Percentiles rank a stretch among this genome's conserved stretches.
These are phyloP conservation scores for Perdita meconis DNA, from an alignment of 2,888 invertebrate genomes.

Conservation along the genomic window DNA sequence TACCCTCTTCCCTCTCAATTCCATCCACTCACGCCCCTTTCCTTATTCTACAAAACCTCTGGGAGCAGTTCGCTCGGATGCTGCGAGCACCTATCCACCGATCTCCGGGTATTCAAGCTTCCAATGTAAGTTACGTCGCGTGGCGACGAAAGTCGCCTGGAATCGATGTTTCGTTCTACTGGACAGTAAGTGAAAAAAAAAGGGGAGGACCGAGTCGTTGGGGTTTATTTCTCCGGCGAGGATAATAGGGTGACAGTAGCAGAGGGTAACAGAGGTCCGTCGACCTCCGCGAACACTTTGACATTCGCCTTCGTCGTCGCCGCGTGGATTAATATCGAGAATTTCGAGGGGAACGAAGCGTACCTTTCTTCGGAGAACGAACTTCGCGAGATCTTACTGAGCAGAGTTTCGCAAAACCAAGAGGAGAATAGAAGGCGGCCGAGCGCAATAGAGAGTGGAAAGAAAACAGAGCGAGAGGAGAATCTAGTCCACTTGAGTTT, in stretches of 20 bases:
- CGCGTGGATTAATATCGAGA: slow-evolving; percentile 13
- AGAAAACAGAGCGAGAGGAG: background rate
- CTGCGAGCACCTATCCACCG: slow-evolving; percentile 12
- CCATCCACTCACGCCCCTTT: slow-evolving; percentile 10
- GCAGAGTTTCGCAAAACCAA: too few species aligned
- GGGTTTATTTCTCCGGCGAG: slow-evolving; percentile 45
- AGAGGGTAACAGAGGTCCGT: slow-evolving; percentile 41
- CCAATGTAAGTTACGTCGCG: slow-evolving; percentile 34
- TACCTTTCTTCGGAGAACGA: background rate
- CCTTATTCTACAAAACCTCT: slow-evolving; percentile 37
- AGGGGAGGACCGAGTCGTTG: slow-evolving; percentile 15
- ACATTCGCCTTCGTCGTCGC: too few species aligned
- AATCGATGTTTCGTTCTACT: too few species aligned
- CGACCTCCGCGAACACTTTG: background rate
- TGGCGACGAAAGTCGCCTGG: too few species aligned
- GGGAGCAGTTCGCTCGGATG: slow-evolving; percentile 37
- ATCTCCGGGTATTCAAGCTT: slow-evolving; percentile 14
- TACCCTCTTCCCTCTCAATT: slow-evolving; percentile 4
- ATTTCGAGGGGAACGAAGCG: slow-evolving; percentile 1
- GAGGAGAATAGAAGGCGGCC: background rate
- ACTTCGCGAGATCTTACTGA: too few species aligned
- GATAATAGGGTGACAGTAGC: too few species aligned
- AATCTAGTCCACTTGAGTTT: slow-evolving; percentile 28
- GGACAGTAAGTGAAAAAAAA: slow-evolving; percentile 17
- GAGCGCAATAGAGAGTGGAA: slow-evolving; percentile 13